These are phyloP conservation scores for Yponomeuta evonymella DNA, from an alignment of 2,888 invertebrate genomes.

Conservation along the genomic window DNA sequence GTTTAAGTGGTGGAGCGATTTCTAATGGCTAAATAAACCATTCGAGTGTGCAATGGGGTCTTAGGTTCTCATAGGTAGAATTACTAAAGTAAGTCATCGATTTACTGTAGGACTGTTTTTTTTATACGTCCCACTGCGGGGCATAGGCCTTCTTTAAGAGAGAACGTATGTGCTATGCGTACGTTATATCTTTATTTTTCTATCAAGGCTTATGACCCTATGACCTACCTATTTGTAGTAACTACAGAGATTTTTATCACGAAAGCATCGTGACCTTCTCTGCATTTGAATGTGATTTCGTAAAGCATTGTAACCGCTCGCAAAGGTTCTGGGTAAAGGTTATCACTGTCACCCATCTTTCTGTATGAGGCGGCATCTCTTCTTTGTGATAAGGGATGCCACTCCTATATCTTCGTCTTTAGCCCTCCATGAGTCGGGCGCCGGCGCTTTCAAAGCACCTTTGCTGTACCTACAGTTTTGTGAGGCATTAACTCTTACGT, in stretches of 20 bases:
- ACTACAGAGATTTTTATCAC: not conserved
- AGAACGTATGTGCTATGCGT: too few species aligned
- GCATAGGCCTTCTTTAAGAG: too few species aligned
- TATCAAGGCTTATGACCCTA: too few species aligned
- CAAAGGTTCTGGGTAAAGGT: constrained; percentile 7
- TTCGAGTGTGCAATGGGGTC: not conserved
- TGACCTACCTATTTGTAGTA: too few species aligned
- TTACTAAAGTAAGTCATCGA: not conserved
- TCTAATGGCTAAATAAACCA: not conserved
- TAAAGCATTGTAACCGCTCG: constrained; percentile 2
- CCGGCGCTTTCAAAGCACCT: not conserved
- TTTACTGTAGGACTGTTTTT: too few species aligned
- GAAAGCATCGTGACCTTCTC: not conserved
- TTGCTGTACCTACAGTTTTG: not conserved
- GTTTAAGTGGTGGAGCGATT: not conserved
- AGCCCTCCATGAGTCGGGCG: not conserved
- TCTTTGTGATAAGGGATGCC: constrained; percentile 5
- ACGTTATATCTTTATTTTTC: too few species aligned
- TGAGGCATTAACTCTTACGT: not conserved
- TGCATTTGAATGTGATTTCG: not conserved
- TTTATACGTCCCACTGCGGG: too few species aligned
- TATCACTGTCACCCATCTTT: constrained; percentile 17
- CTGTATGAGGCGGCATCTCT: constrained; percentile 11
- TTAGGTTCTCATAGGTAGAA: not conserved
- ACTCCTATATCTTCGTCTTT: not conserved